Base-by-base conservation (phyloP, 2,113 vertebrate genomes). In the Pica pica region DNA sequence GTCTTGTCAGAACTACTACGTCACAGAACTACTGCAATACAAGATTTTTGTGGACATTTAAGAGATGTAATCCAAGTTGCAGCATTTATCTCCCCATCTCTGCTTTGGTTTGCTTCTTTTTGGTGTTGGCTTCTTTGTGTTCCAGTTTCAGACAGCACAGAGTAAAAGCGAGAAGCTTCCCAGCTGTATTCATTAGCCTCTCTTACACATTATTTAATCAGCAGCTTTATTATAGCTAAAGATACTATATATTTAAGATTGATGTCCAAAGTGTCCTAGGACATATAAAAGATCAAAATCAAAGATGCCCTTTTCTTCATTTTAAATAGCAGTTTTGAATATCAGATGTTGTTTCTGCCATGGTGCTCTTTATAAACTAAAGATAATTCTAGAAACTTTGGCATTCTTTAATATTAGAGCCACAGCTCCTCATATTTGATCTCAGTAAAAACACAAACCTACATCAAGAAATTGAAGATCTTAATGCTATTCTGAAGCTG, bases 1-100 rank as follows among this genome's bases (percentile, higher is more conserved):
- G 61, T 69, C 37, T 87, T 0, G 0, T 24, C 0, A 2, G 61
- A 67, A 16, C 63, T 56, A 1, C 39, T 31, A 1, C 14, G 6
- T 76, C 3, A 9, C 28, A 68, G 35, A 68, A 68, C 33, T 63
- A 31, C 22, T 60, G 55, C 30, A 69, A 11, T 14, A 33, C 24
- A 27, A 65, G 31, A 28, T 17, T 60, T 47, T 41, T 83, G n/a
- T 57, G 52, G 52, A 9, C 23, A 10, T 49, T 74, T 53, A 77
- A n/a, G 61, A 61, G 30, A 11, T 50, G 16, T n/a, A 23, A 46
- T 59, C 28, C 31, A 35, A 28, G 31, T 7, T 57, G 13, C 52
- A 70, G 22, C 9, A 7, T 69, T 79, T 76, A 33, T 86, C 20
- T 85, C 26, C 44, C 15, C 16, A 18, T 49, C 22, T 85, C 39